Conservation (phyloP, 1,140 invertebrate species). For the Leptopilina clavipes region DNA sequence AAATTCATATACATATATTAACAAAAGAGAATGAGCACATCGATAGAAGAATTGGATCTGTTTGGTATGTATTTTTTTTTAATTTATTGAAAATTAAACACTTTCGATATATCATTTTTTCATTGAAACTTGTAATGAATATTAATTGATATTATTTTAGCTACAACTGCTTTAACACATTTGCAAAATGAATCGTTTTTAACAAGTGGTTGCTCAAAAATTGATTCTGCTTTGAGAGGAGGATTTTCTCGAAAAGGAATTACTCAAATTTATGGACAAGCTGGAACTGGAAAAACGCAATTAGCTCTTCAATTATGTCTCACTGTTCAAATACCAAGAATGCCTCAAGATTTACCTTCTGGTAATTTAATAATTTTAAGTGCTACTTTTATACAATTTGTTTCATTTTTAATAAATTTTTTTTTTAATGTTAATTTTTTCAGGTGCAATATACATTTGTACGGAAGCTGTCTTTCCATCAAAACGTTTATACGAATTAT, state of each 20-base stretch:
- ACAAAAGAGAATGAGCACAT: too few relatives aligned
- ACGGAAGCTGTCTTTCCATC: conserved; percentile 86
- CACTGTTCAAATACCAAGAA: conserved; percentile 76
- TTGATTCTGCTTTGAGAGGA: conserved; percentile 80
- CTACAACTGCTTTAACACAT: conserved; percentile 38
- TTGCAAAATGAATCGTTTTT: conserved; percentile 65
- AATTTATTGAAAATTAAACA: too few relatives aligned
- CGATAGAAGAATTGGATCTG: too few relatives aligned
- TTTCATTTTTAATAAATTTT: too few relatives aligned
- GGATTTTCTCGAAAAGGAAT: conserved; percentile 85
- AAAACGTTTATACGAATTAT: conserved; percentile 78
- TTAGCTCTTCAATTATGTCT: conserved; percentile 84
- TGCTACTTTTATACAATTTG: too few relatives aligned
- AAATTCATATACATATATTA: too few relatives aligned
- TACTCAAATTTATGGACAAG: conserved; percentile 89
- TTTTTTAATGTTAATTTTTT: conserved; percentile 33
- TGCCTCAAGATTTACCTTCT: conserved; percentile 71
- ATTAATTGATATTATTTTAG: conserved; percentile 25
- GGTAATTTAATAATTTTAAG: conserved; percentile 66
- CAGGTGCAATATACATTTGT: conserved; percentile 84
- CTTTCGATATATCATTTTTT: too few relatives aligned
- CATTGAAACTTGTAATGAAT: neutral
- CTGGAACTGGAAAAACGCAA: conserved; percentile 91
- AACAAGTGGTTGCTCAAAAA: conserved; percentile 77
- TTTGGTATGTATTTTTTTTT: too few relatives aligned